These are phyloP conservation scores for Hemicordylus capensis DNA, from an alignment of 2,113 vertebrate species.

Conservation along the genomic window DNA sequence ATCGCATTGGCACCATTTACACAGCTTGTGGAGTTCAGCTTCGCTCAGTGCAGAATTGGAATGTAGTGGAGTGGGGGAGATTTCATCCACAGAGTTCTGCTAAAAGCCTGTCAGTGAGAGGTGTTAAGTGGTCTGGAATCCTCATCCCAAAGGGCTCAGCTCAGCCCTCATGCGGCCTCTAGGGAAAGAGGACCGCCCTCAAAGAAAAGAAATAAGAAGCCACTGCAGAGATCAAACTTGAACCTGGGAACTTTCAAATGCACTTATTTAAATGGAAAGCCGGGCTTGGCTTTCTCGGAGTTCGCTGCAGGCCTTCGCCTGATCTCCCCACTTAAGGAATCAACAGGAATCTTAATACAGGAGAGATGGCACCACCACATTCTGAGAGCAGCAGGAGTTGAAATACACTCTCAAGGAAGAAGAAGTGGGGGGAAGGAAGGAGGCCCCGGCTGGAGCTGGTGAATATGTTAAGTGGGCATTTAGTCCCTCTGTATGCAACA, in stretches of 20 bases:
- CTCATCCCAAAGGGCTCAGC: background rate
- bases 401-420: background rate
- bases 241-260: slow-evolving; percentile 40
- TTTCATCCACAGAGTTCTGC: background rate
- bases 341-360: background rate
- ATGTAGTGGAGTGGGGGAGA: background rate
- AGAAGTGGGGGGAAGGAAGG: background rate
- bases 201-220: slow-evolving; percentile 27
- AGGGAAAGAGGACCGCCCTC: slow-evolving; percentile 17
- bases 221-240: slow-evolving; percentile 13
- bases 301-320: background rate
- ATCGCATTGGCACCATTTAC: background rate
- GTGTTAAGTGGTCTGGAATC: background rate
- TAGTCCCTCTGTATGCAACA: fast-evolving
- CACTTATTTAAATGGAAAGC: background rate
- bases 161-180: slow-evolving; percentile 4
- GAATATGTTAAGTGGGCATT: fast-evolving
- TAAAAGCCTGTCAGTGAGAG: background rate
- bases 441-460: background rate
- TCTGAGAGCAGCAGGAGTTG: background rate
- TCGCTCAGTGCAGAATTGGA: background rate
- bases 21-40: background rate
- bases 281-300: background rate
- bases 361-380: background rate
- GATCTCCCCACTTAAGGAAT: background rate